phyloP scores from a whole-genome alignment of 2,113 vertebrate genomes.

The Antechinus flavipes region DNA sequence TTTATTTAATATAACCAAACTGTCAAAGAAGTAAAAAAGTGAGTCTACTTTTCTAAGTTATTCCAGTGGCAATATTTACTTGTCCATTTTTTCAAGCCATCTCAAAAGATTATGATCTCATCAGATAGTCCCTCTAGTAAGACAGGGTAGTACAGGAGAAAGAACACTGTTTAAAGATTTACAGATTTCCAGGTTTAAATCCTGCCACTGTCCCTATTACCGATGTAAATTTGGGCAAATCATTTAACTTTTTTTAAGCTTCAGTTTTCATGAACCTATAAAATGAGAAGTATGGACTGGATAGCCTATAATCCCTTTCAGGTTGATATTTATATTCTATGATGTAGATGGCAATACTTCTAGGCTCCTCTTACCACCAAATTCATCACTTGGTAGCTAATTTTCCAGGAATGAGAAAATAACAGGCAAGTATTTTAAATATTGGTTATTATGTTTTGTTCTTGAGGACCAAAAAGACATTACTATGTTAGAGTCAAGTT shows the following conservation, averaged over 20 bases:
- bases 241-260: background rate
- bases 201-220: background rate
- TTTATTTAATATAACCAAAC: conserved; percentile 9
- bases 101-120: background rate
- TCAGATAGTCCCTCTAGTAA: background rate
- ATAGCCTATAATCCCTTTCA: background rate
- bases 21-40: background rate
- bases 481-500: too few relatives aligned
- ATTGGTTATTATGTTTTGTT: background rate
- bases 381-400: background rate
- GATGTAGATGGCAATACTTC: background rate
- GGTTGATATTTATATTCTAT: background rate
- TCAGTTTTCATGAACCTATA: background rate
- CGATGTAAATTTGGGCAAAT: background rate
- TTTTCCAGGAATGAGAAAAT: background rate
- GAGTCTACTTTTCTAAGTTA: conserved; percentile 49
- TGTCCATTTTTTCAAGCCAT: background rate
- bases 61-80: background rate
- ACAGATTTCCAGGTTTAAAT: background rate
- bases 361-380: background rate
- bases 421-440: background rate
- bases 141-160: background rate
- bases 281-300: background rate
- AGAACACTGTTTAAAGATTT: background rate
- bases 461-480: too few relatives aligned